These are phyloP conservation scores for Eupsilia transversa DNA, from an alignment of 2,888 invertebrate species.

Conservation along the genomic window DNA sequence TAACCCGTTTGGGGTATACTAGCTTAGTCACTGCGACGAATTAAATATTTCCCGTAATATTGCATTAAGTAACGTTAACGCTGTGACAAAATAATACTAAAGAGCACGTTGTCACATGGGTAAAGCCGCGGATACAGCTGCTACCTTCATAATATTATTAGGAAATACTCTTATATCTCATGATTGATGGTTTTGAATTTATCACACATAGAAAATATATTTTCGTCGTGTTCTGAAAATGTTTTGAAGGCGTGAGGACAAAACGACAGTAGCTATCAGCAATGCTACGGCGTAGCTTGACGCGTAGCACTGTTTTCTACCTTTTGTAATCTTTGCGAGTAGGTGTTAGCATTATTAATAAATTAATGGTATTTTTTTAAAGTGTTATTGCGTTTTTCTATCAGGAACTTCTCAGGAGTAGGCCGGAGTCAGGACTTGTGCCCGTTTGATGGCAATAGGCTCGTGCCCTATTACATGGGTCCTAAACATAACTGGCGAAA, in stretches of 20 bases:
- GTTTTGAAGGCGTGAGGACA: not conserved
- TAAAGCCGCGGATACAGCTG: not conserved
- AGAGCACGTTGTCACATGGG: not conserved
- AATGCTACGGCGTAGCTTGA: slow-evolving; percentile 10
- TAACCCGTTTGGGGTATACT: too few species aligned
- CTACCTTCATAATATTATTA: not conserved
- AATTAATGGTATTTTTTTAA: too few species aligned
- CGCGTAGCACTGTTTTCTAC: not conserved
- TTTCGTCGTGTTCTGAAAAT: not conserved
- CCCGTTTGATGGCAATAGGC: too few species aligned
- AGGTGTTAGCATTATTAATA: not conserved
- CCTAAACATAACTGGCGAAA: not conserved
- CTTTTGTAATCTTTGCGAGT: not conserved
- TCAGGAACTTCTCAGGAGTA: not conserved
- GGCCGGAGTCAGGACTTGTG: too few species aligned
- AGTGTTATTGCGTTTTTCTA: not conserved
- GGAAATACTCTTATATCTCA: not conserved
- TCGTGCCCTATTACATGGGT: not conserved
- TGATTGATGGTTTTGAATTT: slow-evolving; percentile 20
- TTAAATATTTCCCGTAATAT: not conserved
- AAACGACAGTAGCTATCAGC: not conserved
- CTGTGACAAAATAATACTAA: not conserved
- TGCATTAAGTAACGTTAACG: not conserved
- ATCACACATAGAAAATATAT: not conserved
- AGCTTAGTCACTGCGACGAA: too few species aligned